Evolutionary conservation across 2,888 invertebrate species (phyloP).

Genomic region (Gastrophysa polygoni): DNA sequence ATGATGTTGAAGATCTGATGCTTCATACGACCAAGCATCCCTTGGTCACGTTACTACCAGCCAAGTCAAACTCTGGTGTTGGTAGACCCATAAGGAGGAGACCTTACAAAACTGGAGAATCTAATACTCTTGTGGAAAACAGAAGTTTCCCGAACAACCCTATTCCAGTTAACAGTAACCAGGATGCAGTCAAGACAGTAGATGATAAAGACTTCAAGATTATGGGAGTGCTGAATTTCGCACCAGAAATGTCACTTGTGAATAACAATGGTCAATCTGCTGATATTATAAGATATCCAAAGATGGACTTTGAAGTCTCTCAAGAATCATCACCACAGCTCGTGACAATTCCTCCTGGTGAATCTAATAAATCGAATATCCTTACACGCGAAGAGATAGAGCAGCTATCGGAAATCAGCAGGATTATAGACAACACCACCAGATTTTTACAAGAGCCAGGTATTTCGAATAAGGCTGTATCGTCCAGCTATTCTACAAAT

Average conservation of each 20-base stretch:
- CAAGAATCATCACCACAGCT: conserved; percentile 23
- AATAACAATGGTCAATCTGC: conserved; percentile 18
- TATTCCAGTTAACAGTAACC: conserved; percentile 29
- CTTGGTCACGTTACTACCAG: conserved; percentile 75
- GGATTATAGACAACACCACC: conserved; percentile 62
- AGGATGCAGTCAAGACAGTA: conserved; percentile 32
- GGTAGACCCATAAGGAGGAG: conserved; percentile 72
- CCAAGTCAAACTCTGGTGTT: conserved; percentile 79
- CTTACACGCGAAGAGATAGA: conserved; percentile 55
- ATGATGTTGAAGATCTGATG: conserved; percentile 51
- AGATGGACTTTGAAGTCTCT: conserved; percentile 40
- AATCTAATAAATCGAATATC: conserved; percentile 31
- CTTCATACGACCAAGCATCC: conserved; percentile 53
- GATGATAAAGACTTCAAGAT: conserved; percentile 46
- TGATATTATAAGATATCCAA: conserved; percentile 45
- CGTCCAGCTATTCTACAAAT: conserved; percentile 66
- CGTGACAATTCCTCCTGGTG: conserved; percentile 41
- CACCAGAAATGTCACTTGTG: conserved; percentile 41
- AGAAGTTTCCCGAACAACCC: conserved; percentile 47
- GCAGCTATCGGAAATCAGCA: conserved; percentile 64
- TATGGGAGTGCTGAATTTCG: conserved; percentile 50
- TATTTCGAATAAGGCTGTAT: conserved; percentile 67
- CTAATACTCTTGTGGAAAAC: conserved; percentile 43
- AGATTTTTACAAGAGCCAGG: conserved; percentile 58
- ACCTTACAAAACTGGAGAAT: conserved; percentile 55